Evolutionary conservation across 2,888 invertebrate genomes (phyloP).

Genomic region (Arctia plantaginis): DNA sequence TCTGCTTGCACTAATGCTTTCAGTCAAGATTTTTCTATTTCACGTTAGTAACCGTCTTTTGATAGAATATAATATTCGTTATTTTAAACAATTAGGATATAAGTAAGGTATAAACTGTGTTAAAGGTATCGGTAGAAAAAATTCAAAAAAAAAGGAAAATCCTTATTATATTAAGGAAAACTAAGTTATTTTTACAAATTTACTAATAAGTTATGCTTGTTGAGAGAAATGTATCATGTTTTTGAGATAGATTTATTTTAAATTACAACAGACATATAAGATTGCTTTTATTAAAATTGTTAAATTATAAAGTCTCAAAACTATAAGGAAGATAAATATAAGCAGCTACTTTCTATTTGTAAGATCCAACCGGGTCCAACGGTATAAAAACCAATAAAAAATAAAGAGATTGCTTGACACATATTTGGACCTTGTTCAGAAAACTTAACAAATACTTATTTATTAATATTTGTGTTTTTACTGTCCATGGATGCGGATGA

Average conservation of each 20-base stretch:
- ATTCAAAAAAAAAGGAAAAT: not conserved
- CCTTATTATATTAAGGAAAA: not conserved
- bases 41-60: not conserved
- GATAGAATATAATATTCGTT: not conserved
- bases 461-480: no score
- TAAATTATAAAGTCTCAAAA: no score
- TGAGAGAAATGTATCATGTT: not conserved
- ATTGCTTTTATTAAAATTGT: no score
- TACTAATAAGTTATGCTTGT: not conserved
- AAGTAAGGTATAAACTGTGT: not conserved
- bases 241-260: no score
- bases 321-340: no score
- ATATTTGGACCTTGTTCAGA: no score
- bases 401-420: no score
- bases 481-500: not conserved
- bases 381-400: no score
- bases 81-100: not conserved
- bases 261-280: no score
- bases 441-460: no score
- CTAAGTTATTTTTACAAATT: not conserved
- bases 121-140: not conserved
- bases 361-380: no score
- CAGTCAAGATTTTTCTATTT: not conserved
- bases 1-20: constrained; percentile 31
- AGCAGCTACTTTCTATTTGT: no score